phyloP scores from a whole-genome alignment of 2,888 invertebrate species.

The Vanessa cardui region DNA sequence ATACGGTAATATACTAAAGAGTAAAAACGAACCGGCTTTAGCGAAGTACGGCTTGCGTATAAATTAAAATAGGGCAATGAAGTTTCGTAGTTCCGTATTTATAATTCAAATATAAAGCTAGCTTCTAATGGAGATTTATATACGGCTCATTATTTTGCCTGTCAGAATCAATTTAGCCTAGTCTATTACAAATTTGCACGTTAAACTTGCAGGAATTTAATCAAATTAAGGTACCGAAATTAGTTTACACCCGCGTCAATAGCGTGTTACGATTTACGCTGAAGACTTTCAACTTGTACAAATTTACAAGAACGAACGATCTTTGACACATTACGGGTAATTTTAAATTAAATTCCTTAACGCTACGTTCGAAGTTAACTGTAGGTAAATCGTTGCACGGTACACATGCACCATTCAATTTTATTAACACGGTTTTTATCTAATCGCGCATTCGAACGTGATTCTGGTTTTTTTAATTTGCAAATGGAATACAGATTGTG shows the following conservation, averaged over 20 bases:
- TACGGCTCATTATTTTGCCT: conserved; percentile 49
- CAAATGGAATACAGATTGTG: too few relatives aligned
- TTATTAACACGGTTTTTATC: not conserved
- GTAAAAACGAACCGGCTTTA: conserved; percentile 23
- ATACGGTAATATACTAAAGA: too few relatives aligned
- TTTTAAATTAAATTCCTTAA: conserved; percentile 19
- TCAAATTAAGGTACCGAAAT: conserved; percentile 42
- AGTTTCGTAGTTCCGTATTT: conserved; percentile 8
- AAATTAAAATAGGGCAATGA: conserved; percentile 16
- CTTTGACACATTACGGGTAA: conserved; percentile 28
- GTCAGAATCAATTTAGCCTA: conserved; percentile 50
- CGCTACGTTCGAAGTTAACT: conserved; percentile 9
- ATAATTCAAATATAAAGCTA: conserved; percentile 32
- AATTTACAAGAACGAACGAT: conserved; percentile 25
- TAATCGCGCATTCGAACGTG: not conserved
- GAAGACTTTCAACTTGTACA: conserved; percentile 30
- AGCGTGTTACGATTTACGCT: conserved; percentile 36
- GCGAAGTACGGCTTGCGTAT: conserved; percentile 16
- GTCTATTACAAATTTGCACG: conserved; percentile 48
- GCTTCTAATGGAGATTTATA: conserved; percentile 52
- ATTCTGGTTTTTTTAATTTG: not conserved
- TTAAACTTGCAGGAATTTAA: conserved; percentile 44
- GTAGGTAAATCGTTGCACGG: conserved; percentile 5
- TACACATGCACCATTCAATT: not conserved
- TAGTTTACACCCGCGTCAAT: conserved; percentile 44